These are phyloP conservation scores for Littorina saxatilis DNA, from an alignment of 1,140 invertebrate species.

Conservation along the genomic window DNA sequence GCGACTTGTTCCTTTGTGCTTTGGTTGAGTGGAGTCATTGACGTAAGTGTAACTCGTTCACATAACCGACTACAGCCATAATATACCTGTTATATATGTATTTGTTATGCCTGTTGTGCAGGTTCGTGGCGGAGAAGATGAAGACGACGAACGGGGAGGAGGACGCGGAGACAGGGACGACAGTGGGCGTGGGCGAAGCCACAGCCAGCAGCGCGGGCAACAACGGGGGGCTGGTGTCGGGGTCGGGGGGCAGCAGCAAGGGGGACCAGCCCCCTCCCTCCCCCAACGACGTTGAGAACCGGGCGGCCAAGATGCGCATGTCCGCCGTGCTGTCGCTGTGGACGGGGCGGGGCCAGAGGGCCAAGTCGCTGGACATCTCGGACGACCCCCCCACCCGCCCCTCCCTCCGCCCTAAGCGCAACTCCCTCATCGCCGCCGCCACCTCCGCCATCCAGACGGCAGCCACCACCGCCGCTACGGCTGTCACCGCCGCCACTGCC, in stretches of 20 bases:
- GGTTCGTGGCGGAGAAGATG: slow-evolving; percentile 47
- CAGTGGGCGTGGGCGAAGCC: background rate
- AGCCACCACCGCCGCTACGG: slow-evolving; percentile 3
- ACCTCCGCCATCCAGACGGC: background rate
- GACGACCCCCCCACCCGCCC: background rate
- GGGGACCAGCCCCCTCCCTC: slow-evolving; percentile 3
- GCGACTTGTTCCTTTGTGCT: too few species aligned
- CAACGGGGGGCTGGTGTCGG: slow-evolving; percentile 23
- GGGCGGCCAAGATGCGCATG: slow-evolving; percentile 18
- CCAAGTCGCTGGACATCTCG: slow-evolving; percentile 27
- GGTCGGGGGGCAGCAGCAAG: background rate
- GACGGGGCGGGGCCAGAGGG: slow-evolving; percentile 14
- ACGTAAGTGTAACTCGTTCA: too few species aligned
- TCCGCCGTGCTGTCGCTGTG: slow-evolving; percentile 26
- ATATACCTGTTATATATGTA: too few species aligned
- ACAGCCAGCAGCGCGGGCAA: background rate
- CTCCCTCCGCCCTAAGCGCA: slow-evolving; percentile 7
- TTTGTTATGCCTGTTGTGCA: slow-evolving; percentile 32
- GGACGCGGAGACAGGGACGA: background rate
- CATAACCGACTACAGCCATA: too few species aligned
- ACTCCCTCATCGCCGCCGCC: slow-evolving; percentile 20
- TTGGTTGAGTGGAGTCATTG: too few species aligned
- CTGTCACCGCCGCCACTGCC: slow-evolving; percentile 25
- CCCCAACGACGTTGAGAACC: slow-evolving; percentile 10
- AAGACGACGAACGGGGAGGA: slow-evolving; percentile 29